phyloP scores from a whole-genome alignment of 2,113 vertebrate genomes.

The Myotis lucifugus region DNA sequence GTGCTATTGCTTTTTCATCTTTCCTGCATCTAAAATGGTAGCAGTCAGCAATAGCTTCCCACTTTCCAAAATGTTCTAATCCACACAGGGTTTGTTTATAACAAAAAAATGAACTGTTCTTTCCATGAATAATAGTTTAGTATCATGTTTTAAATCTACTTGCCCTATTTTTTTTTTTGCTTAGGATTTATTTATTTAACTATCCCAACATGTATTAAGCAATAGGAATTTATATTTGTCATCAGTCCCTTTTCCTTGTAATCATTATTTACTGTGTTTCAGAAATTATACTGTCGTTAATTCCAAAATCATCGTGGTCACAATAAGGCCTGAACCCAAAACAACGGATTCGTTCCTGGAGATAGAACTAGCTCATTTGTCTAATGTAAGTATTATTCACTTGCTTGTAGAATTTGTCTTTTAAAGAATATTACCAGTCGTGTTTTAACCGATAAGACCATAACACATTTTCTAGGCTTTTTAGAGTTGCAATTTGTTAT shows the following conservation, averaged over 20 bases:
- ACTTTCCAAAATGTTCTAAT: background rate
- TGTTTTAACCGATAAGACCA: background rate
- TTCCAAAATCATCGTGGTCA: constrained; percentile 98
- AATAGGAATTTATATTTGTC: background rate
- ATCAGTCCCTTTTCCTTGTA: constrained; percentile 34
- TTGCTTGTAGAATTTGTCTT: background rate
- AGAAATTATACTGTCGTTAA: constrained; percentile 98
- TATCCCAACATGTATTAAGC: background rate
- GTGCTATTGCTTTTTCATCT: background rate
- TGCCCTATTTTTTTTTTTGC: background rate
- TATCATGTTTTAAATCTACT: background rate
- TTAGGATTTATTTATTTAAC: background rate
- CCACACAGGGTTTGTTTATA: background rate
- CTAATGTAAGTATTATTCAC: constrained; percentile 91
- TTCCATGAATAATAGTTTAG: background rate
- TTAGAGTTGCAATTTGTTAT: background rate
- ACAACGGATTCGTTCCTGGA: constrained; percentile 93
- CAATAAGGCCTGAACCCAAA: constrained; percentile 95
- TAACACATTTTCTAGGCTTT: background rate
- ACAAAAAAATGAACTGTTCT: background rate
- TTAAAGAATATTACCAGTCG: background rate
- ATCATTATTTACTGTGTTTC: constrained; percentile 70
- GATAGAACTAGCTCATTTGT: constrained; percentile 96
- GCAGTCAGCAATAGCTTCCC: background rate
- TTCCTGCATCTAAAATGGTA: constrained; percentile 9